Conservation (phyloP, 1,140 invertebrate genomes). For the Drosophila nigrodunni region DNA sequence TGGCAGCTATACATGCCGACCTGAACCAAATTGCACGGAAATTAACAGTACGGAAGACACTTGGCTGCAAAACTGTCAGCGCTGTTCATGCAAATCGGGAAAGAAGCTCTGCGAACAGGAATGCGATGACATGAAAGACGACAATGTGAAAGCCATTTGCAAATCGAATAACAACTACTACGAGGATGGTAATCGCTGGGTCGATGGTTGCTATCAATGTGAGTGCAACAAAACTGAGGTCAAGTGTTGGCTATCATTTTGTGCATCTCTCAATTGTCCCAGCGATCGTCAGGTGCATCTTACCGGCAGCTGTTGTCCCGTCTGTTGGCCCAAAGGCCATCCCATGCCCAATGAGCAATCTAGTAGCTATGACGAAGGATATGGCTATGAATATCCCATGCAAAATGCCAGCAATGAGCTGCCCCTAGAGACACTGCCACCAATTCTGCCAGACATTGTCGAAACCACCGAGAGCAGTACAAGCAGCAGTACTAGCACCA, state of each 20-base stretch:
- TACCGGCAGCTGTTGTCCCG: slow-evolving; percentile 72
- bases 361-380: slow-evolving; percentile 32
- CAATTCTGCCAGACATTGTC: slow-evolving; percentile 6
- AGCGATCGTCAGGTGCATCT: slow-evolving; percentile 66
- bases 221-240: slow-evolving; percentile 69
- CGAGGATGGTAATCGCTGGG: slow-evolving; percentile 72
- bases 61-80: slow-evolving; percentile 72
- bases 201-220: slow-evolving; percentile 71
- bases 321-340: slow-evolving; percentile 72
- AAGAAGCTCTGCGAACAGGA: slow-evolving; percentile 64
- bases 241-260: slow-evolving; percentile 70
- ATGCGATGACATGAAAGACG: slow-evolving; percentile 57
- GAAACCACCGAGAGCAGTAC: background rate
- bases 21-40: slow-evolving; percentile 70
- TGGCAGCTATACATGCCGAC: slow-evolving; percentile 65
- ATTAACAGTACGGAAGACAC: slow-evolving; percentile 60
- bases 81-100: slow-evolving; percentile 66
- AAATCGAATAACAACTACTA: slow-evolving; percentile 70
- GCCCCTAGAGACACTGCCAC: background rate
- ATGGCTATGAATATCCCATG: slow-evolving; percentile 41
- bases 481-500: slow-evolving; percentile 12
- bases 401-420: slow-evolving; percentile 11
- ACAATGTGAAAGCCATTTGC: slow-evolving; percentile 55
- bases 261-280: slow-evolving; percentile 67
- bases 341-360: slow-evolving; percentile 64